Evolutionary conservation across 2,113 vertebrate species (phyloP).

Genomic region (Spheniscus mendiculus): DNA sequence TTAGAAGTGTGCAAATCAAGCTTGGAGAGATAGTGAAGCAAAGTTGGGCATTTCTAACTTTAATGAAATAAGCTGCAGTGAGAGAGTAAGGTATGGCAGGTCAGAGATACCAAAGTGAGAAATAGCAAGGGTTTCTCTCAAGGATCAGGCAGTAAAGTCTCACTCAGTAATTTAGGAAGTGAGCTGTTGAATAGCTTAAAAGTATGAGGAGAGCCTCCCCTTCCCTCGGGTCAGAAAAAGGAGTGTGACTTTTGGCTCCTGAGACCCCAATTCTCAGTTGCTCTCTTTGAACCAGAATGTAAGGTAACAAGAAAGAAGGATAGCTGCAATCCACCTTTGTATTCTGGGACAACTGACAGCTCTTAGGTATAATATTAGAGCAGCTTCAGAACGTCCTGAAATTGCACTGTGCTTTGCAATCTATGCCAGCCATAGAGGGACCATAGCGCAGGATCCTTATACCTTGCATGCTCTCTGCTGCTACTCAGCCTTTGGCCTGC

Average conservation of each 20-base stretch:
- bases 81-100: neutral
- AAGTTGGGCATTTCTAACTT: neutral
- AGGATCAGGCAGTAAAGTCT: constrained; percentile 7
- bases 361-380: neutral
- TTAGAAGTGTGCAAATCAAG: neutral
- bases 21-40: neutral
- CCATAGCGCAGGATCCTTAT: accelerated
- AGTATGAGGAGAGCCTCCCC: neutral
- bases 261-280: constrained; percentile 3
- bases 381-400: neutral
- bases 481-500: neutral
- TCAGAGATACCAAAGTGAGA: constrained; percentile 32
- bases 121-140: neutral
- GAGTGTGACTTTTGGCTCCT: neutral
- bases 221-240: neutral
- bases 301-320: constrained; percentile 38
- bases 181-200: constrained; percentile 23
- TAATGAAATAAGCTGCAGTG: neutral
- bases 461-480: neutral
- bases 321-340: constrained; percentile 13
- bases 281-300: constrained; percentile 31
- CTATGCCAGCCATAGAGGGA: neutral
- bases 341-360: neutral
- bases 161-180: constrained; percentile 17
- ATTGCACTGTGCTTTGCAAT: neutral